These are phyloP conservation scores for Steatocranus sp. DNA, from an alignment of 2,797 vertebrate species.

Conservation along the genomic window DNA sequence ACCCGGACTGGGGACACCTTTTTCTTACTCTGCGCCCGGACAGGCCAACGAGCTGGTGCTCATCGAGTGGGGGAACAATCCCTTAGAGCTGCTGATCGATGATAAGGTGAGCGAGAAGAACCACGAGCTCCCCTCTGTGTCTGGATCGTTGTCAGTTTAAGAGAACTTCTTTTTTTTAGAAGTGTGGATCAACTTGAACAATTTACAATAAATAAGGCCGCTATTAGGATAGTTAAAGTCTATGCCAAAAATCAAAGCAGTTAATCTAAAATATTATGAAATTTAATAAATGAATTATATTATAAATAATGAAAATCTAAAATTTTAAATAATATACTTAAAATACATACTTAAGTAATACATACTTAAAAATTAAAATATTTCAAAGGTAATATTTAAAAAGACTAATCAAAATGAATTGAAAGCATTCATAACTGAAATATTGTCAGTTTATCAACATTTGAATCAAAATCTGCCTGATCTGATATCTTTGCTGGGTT, in stretches of 20 bases:
- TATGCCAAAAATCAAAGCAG: background rate
- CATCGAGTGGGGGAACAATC: conserved; percentile 84
- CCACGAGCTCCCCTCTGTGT: background rate
- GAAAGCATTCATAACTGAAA: background rate
- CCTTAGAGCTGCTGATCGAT: conserved; percentile 82
- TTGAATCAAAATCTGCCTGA: background rate
- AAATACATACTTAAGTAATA: background rate
- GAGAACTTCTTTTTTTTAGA: background rate
- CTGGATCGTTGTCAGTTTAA: background rate
- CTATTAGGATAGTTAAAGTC: background rate
- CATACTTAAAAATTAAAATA: background rate
- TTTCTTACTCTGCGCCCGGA: conserved; percentile 84
- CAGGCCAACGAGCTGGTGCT: conserved; percentile 86
- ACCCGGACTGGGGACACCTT: conserved; percentile 79
- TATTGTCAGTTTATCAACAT: background rate
- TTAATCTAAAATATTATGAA: background rate
- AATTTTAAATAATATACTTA: background rate
- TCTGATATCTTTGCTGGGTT: background rate
- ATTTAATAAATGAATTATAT: background rate
- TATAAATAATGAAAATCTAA: background rate
- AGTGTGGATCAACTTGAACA: background rate
- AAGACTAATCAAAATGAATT: background rate
- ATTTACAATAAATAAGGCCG: background rate
- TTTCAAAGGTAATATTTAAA: background rate
- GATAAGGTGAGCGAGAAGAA: conserved; percentile 65